These are phyloP conservation scores for Scaptomyza flava DNA, from an alignment of 2,888 invertebrate genomes.

Conservation along the genomic window DNA sequence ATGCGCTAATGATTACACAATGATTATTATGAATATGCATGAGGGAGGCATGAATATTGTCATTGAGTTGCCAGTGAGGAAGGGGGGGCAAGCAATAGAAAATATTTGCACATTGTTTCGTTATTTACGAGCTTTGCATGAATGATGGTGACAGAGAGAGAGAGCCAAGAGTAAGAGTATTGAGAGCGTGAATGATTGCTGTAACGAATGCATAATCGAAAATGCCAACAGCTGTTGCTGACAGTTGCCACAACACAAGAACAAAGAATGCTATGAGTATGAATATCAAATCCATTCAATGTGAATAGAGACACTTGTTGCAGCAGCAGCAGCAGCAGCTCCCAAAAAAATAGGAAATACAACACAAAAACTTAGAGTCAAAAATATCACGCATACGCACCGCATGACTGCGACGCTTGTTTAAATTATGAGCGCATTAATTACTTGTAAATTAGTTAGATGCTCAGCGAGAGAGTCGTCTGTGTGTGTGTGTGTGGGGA, in stretches of 20 bases:
- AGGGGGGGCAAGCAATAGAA: neutral
- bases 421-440: constrained; percentile 81
- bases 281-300: constrained; percentile 33
- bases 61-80: constrained; percentile 1
- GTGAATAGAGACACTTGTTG: constrained; percentile 77
- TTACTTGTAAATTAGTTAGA: constrained; percentile 81
- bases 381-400: constrained; percentile 55
- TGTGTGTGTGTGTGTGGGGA: neutral
- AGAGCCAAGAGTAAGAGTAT: constrained; percentile 23
- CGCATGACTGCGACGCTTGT: constrained; percentile 36
- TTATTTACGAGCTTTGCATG: constrained; percentile 52
- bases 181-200: constrained; percentile 78
- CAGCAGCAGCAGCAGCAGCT: constrained; percentile 22
- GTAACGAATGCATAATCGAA: constrained; percentile 75
- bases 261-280: constrained; percentile 2
- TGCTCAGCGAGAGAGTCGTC: constrained; percentile 31
- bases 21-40: constrained; percentile 82
- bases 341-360: neutral
- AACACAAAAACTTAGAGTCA: neutral
- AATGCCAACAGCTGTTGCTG: constrained; percentile 81
- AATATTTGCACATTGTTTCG: constrained; percentile 64
- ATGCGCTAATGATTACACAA: constrained; percentile 83
- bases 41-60: constrained; percentile 58
- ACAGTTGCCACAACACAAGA: constrained; percentile 63
- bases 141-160: constrained; percentile 35